These are phyloP conservation scores for Sander vitreus DNA, from an alignment of 2,113 vertebrate genomes.

Conservation along the genomic window DNA sequence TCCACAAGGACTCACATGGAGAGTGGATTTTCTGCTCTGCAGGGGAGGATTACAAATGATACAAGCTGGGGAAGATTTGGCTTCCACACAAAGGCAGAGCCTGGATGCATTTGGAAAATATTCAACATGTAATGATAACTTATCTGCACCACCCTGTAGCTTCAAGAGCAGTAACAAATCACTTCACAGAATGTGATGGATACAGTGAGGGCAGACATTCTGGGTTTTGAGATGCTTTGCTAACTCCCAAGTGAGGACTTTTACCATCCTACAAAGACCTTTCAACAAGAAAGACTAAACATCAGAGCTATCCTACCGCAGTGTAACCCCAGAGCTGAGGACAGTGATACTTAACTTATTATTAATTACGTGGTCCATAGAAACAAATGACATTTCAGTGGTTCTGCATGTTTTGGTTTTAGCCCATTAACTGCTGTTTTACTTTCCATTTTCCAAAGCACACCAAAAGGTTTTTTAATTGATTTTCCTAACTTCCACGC, in stretches of 20 bases:
- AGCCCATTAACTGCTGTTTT: slow-evolving; percentile 40
- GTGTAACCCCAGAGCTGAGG: not conserved
- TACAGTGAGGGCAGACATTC: not conserved
- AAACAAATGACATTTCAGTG: slow-evolving; percentile 24
- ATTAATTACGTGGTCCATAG: slow-evolving; percentile 25
- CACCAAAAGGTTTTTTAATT: slow-evolving; percentile 18
- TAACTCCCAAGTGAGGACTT: not conserved
- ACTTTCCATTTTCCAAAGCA: slow-evolving; percentile 38
- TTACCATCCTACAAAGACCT: not conserved
- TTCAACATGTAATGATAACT: slow-evolving; percentile 15
- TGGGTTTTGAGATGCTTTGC: not conserved
- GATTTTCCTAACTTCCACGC: slow-evolving; percentile 29
- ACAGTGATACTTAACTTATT: slow-evolving; percentile 2
- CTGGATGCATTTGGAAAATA: slow-evolving; percentile 36
- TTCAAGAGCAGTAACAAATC: slow-evolving; percentile 5
- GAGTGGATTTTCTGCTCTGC: slow-evolving; percentile 41
- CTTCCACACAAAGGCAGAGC: slow-evolving; percentile 5
- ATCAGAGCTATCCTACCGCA: not conserved
- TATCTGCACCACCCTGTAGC: slow-evolving; percentile 7
- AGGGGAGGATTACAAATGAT: slow-evolving; percentile 32
- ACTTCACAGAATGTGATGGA: not conserved
- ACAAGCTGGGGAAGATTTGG: not conserved
- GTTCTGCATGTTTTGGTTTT: slow-evolving; percentile 31
- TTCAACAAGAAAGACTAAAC: not conserved
- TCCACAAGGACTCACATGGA: slow-evolving; percentile 23